Conservation (phyloP, 2,113 vertebrate species). For the Riparia riparia region DNA sequence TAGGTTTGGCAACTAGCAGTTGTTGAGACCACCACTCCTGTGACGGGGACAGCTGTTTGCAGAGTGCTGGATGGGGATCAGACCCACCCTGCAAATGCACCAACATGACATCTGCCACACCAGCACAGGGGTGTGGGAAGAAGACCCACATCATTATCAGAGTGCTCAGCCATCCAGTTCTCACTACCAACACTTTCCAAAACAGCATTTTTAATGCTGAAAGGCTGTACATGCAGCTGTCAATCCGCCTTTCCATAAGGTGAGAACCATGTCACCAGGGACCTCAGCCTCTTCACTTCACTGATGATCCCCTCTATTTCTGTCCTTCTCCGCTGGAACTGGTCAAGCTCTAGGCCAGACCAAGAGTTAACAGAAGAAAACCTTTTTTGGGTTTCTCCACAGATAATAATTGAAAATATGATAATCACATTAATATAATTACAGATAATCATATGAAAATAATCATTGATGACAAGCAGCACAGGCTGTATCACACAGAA, state of each 20-base stretch:
- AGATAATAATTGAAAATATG: background rate
- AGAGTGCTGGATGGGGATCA: background rate
- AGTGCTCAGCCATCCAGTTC: background rate
- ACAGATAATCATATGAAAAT: background rate
- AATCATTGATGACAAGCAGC: background rate
- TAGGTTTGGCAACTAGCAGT: background rate
- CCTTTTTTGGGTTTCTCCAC: background rate
- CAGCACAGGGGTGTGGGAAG: fast-evolving
- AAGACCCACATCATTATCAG: background rate
- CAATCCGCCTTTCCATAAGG: background rate
- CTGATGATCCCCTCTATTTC: background rate
- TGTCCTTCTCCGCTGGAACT: background rate
- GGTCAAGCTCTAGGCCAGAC: background rate
- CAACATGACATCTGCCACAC: background rate
- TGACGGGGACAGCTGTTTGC: background rate
- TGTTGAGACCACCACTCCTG: fast-evolving
- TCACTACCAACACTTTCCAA: background rate
- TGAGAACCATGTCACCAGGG: background rate
- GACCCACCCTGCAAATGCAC: background rate
- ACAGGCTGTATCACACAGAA: background rate
- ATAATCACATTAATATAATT: no score
- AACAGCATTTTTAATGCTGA: background rate
- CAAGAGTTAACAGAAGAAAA: background rate
- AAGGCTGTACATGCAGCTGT: background rate
- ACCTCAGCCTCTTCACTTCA: background rate